Evolutionary conservation across 2,888 invertebrate genomes (phyloP).

Genomic region (Leptogaster cylindrica): DNA sequence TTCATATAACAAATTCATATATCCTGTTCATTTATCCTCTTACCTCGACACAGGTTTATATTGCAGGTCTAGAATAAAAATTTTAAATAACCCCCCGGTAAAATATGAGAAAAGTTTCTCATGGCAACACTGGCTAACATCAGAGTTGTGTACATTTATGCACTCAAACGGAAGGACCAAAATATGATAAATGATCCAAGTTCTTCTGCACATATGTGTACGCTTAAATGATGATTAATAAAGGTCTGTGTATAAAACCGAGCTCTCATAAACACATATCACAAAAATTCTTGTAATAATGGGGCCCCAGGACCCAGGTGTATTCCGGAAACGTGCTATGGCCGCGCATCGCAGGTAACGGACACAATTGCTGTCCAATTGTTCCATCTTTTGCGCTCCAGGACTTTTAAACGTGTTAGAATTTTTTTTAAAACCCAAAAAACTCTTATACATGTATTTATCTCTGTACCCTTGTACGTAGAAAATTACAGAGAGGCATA

Average conservation of each 20-base stretch:
- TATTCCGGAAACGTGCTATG: not conserved
- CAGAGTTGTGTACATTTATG: constrained; percentile 4
- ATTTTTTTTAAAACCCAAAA: not conserved
- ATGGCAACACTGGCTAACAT: constrained; percentile 14
- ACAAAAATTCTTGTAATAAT: no score
- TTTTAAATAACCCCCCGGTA: constrained; percentile 23
- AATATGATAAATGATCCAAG: constrained; percentile 35
- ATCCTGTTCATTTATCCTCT: no score
- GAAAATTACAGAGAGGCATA: not conserved
- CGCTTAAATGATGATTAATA: constrained; percentile 34
- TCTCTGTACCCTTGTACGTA: no score
- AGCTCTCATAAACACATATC: constrained; percentile 10
- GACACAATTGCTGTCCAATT: constrained; percentile 2
- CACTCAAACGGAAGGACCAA: constrained; percentile 15
- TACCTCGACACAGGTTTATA: no score
- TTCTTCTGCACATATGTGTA: constrained; percentile 31
- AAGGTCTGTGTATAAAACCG: not conserved
- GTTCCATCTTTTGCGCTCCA: constrained; percentile 11
- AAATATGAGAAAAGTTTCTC: constrained; percentile 26
- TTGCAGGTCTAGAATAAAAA: constrained; percentile 21
- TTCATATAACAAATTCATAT: no score
- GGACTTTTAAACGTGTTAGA: constrained; percentile 21
- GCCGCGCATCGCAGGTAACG: constrained; percentile 1
- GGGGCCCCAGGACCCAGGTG: not conserved
- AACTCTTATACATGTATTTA: not conserved